phyloP scores from a whole-genome alignment of 2,797 vertebrate species.

The Amniataba percoides region DNA sequence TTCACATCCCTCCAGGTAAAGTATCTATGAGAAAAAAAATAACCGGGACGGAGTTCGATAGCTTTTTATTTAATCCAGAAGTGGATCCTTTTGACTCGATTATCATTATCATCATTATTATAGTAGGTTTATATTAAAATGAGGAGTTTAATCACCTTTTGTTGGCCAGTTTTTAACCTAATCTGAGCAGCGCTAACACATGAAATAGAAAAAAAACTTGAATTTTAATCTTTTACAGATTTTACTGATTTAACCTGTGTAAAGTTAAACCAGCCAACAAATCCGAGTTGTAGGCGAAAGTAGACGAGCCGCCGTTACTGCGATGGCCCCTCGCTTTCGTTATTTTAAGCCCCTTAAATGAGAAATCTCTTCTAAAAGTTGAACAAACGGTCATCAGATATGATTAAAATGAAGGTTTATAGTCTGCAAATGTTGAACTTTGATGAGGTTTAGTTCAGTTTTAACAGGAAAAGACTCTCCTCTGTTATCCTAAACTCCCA shows the following conservation, averaged over 20 bases:
- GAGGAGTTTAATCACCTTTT: not conserved
- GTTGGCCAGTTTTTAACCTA: not conserved
- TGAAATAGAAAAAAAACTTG: not conserved
- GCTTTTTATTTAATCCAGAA: not conserved
- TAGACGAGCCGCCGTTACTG: not conserved
- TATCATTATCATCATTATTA: no score
- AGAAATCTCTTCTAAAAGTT: not conserved
- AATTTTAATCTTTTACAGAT: not conserved
- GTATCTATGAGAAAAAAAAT: conserved; percentile 42
- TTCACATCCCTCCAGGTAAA: conserved; percentile 53
- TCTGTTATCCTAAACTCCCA: not conserved
- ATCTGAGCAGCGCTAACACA: conserved; percentile 3
- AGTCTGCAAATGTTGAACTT: no score
- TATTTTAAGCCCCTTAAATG: not conserved
- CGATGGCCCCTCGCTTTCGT: not conserved
- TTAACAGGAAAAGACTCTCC: not conserved
- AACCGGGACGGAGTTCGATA: conserved; percentile 33
- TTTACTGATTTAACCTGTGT: not conserved
- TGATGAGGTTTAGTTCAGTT: not conserved
- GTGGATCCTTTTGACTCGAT: not conserved
- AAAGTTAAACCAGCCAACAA: not conserved
- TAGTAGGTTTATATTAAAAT: not conserved
- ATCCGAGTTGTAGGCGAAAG: not conserved
- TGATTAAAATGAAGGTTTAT: not conserved
- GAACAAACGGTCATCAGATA: not conserved